These are phyloP conservation scores for Chromobotia macracanthus DNA, from an alignment of 2,797 vertebrate genomes.

Conservation along the genomic window DNA sequence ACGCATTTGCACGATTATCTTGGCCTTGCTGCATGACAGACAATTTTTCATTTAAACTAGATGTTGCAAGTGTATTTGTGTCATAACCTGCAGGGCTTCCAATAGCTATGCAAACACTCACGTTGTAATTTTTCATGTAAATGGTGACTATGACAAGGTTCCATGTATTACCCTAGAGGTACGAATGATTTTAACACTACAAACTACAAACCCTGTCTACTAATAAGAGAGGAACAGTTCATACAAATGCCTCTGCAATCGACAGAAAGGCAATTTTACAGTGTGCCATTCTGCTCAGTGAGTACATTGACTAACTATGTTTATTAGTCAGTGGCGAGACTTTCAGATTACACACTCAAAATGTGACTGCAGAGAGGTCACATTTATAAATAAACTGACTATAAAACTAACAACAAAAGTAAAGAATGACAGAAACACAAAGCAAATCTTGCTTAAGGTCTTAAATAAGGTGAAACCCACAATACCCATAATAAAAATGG, in stretches of 20 bases:
- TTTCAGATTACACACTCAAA: constrained; percentile 48
- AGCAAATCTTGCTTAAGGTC: neutral
- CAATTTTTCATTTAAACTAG: constrained; percentile 60
- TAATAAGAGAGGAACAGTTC: constrained; percentile 53
- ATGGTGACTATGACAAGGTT: constrained; percentile 63
- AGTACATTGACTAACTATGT: constrained; percentile 57
- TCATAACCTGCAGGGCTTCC: constrained; percentile 54
- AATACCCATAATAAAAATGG: neutral
- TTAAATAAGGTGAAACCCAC: neutral
- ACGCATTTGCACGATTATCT: constrained; percentile 49
- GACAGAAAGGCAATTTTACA: constrained; percentile 59
- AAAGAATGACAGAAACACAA: neutral
- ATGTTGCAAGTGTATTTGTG: constrained; percentile 51
- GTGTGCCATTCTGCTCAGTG: constrained; percentile 57
- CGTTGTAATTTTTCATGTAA: constrained; percentile 63
- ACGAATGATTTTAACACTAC: constrained; percentile 55
- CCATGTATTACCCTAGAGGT: constrained; percentile 57
- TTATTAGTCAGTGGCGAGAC: constrained; percentile 58
- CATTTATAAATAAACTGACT: constrained; percentile 32
- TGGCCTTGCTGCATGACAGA: constrained; percentile 61
- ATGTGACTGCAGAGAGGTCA: constrained; percentile 23
- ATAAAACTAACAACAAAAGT: neutral
- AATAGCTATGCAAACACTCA: constrained; percentile 44
- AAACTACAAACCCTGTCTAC: constrained; percentile 26
- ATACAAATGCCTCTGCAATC: constrained; percentile 64